Percentiles rank a stretch among this genome's conserved stretches.
phyloP scores from a whole-genome alignment of 2,797 vertebrate species.

The Tapirus indicus region DNA sequence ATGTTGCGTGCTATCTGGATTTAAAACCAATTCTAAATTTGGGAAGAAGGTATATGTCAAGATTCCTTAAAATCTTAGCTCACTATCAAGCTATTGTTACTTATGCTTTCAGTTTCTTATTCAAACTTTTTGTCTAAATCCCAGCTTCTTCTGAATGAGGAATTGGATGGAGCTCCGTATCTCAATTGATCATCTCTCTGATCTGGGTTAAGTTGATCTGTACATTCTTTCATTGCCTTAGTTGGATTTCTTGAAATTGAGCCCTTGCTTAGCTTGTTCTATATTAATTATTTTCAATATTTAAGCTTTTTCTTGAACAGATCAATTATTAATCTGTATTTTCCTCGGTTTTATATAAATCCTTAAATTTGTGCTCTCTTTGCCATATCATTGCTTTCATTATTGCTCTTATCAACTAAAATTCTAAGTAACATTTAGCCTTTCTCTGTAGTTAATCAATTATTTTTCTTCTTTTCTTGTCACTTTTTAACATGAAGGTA shows the following conservation, averaged over 20 bases:
- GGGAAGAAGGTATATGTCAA: not conserved
- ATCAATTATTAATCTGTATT: conserved; percentile 30
- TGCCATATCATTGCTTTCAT: conserved; percentile 18
- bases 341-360: conserved; percentile 1
- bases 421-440: not conserved
- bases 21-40: not conserved
- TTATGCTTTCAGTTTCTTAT: not conserved
- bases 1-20: not conserved
- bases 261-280: not conserved
- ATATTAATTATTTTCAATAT: not conserved
- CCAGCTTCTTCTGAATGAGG: not conserved
- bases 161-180: not conserved
- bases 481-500: not conserved
- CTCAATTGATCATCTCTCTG: not conserved
- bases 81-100: not conserved
- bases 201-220: not conserved
- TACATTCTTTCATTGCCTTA: not conserved
- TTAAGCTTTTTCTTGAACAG: conserved; percentile 25
- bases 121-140: not conserved
- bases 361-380: conserved; percentile 11
- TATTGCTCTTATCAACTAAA: not conserved
- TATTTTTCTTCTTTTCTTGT: conserved; percentile 45
- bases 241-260: not conserved
- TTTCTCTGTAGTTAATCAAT: conserved; percentile 5
- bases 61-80: not conserved